Base-by-base conservation (phyloP, 1,140 invertebrate species). In the Apolygus lucorum region DNA sequence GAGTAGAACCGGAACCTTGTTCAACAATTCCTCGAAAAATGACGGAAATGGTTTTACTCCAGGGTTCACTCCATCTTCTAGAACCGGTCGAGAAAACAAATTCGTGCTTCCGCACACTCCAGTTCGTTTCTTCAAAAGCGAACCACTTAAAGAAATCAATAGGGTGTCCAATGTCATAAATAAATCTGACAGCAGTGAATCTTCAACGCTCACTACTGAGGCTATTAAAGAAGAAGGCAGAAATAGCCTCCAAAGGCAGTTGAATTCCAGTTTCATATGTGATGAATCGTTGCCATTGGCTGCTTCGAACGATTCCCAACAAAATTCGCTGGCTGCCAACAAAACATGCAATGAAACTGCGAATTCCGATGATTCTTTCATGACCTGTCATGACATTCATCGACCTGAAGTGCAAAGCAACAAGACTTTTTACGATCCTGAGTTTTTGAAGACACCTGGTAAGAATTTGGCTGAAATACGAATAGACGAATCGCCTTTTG, bases 351-450 rank as follows among this genome's bases (percentile, higher is more conserved):
- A 59, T 22, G 54, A 59, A 22, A 59, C 54, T 24, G 22, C 54
- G 2, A 27, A 26, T n/a, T 59, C 54, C 54, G 54, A 68, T 62
- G 54, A 49, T 1, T 59, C 52, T 28, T 68, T 68, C 52, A 68
- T 68, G 67, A 68, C 67, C 1, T 49, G 52, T 1, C 52, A 68
- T 62, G 67, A 68, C 54, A 34, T 67, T 22, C n/a, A 67, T 52
- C 52, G 54, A 29, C 25, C 27, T 27, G 67, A 68, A 22, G 2
- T 22, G 8, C 22, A 8, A 24, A 59, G 2, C 2, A 68, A 62
- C 21, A 24, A 27, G 28, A 28, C 26, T 17, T 11, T 59, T n/a
- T 29, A 62, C 14, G 67, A 68, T n/a, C 21, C 29, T 1, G n/a
- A 29, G 14, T 68, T 59, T 62, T 28, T 28, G 2, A 68, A 62